phyloP scores from a whole-genome alignment of 2,113 vertebrate genomes.

The Pelobates fuscus region DNA sequence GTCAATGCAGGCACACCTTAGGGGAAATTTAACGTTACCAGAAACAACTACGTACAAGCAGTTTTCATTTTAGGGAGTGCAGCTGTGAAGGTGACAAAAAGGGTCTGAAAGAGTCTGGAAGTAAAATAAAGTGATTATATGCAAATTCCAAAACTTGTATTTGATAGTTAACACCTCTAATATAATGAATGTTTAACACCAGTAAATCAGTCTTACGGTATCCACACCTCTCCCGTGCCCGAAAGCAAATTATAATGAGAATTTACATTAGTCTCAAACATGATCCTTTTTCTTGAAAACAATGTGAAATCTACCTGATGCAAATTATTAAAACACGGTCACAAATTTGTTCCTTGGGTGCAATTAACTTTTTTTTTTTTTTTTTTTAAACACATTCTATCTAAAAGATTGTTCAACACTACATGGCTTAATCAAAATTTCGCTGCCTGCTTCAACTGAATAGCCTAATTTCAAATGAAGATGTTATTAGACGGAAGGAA shows the following conservation, averaged over 20 bases:
- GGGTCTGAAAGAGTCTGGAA: too few species aligned
- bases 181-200: not conserved
- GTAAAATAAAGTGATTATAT: too few species aligned
- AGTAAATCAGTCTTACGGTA: not conserved
- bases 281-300: constrained; percentile 22
- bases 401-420: constrained; percentile 46
- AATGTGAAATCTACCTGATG: constrained; percentile 16
- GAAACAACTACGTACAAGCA: too few species aligned
- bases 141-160: too few species aligned
- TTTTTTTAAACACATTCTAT: constrained; percentile 21
- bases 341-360: constrained; percentile 34
- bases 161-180: too few species aligned
- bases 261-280: not conserved
- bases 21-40: too few species aligned
- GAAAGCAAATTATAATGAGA: not conserved
- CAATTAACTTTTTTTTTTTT: constrained; percentile 9
- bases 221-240: not conserved
- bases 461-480: constrained; percentile 57
- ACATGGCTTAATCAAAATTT: constrained; percentile 43
- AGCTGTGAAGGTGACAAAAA: too few species aligned
- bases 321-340: constrained; percentile 25
- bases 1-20: too few species aligned
- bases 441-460: constrained; percentile 18
- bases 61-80: too few species aligned
- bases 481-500: constrained; percentile 53